phyloP scores from a whole-genome alignment of 1,140 invertebrate genomes.

The Anastrepha ludens region DNA sequence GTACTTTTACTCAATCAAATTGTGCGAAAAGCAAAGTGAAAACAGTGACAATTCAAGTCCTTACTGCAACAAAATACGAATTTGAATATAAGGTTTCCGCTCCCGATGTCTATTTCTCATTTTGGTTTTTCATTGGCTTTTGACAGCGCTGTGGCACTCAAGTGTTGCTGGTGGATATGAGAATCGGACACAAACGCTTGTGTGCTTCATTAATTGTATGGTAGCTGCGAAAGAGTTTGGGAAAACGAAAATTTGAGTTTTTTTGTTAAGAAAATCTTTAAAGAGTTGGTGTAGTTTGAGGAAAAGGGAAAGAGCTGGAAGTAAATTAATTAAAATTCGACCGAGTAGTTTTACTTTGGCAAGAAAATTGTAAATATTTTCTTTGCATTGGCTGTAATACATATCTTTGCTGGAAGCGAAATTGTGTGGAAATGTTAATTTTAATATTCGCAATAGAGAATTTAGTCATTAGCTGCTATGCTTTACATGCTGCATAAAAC shows the following conservation, averaged over 20 bases:
- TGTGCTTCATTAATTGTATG: constrained; percentile 32
- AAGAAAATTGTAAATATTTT: too few relatives aligned
- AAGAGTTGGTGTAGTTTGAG: not conserved
- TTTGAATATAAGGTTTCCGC: constrained; percentile 11
- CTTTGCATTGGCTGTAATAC: not conserved
- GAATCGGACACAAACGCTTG: not conserved
- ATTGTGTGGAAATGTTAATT: too few relatives aligned
- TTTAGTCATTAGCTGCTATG: too few relatives aligned
- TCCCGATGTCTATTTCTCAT: not conserved
- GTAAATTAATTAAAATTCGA: too few relatives aligned
- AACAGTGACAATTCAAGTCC: not conserved
- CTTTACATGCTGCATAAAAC: too few relatives aligned
- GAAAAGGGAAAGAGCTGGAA: not conserved
- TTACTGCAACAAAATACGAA: not conserved
- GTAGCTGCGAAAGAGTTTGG: not conserved
- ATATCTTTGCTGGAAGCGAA: not conserved
- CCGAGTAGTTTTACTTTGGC: too few relatives aligned
- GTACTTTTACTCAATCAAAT: constrained; percentile 26
- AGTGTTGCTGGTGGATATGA: constrained; percentile 35
- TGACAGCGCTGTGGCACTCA: constrained; percentile 19
- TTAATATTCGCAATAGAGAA: too few relatives aligned
- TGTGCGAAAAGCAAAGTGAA: not conserved
- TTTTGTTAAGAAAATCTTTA: too few relatives aligned
- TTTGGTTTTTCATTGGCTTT: not conserved
- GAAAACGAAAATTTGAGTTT: not conserved